These are phyloP conservation scores for Mantis religiosa DNA, from an alignment of 2,888 invertebrate species.

Conservation along the genomic window DNA sequence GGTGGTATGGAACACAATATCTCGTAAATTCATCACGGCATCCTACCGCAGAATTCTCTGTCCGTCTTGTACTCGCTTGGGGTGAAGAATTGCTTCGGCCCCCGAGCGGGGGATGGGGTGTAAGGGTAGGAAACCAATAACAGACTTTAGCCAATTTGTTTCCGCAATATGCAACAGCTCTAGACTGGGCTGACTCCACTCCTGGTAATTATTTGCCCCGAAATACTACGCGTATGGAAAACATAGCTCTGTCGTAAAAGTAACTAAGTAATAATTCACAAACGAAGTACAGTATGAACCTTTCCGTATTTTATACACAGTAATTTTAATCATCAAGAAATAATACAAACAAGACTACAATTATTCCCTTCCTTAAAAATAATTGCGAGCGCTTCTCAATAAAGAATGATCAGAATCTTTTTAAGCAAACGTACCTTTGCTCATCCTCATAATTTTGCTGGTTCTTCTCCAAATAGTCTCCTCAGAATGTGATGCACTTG, in stretches of 20 bases:
- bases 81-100: slow-evolving; percentile 1
- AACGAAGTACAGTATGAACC: too few relatives aligned
- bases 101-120: neutral
- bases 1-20: neutral
- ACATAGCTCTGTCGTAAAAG: neutral
- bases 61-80: neutral
- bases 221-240: neutral
- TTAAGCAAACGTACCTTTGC: too few relatives aligned
- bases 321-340: too few relatives aligned
- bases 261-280: too few relatives aligned
- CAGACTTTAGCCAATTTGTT: slow-evolving; percentile 18
- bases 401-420: too few relatives aligned
- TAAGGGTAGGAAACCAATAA: slow-evolving; percentile 3
- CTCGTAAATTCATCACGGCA: slow-evolving; percentile 15
- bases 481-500: too few relatives aligned
- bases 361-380: too few relatives aligned
- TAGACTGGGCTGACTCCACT: neutral
- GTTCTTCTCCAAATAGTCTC: too few relatives aligned
- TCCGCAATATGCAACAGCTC: neutral
- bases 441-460: too few relatives aligned
- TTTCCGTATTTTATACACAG: too few relatives aligned
- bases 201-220: neutral
- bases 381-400: too few relatives aligned
- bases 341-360: too few relatives aligned
- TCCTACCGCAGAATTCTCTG: neutral